Base-by-base conservation (phyloP, 2,888 invertebrate species). In the Axea sp. region DNA sequence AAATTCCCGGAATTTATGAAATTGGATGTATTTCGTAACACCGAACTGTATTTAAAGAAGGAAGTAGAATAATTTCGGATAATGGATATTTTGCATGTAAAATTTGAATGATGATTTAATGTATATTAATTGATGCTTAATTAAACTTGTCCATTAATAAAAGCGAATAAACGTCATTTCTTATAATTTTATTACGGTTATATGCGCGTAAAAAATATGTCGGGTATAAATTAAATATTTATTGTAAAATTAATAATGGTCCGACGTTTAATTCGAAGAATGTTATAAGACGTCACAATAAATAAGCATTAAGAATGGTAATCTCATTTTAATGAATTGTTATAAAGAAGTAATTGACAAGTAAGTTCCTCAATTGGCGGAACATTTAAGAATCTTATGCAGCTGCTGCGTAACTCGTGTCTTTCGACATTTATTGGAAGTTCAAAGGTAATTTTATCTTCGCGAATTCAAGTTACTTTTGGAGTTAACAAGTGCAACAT, bases 241-340 rank as follows among this genome's bases (percentile, higher is more conserved):
- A 55, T 49, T 17, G 60, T 30, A 5, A 28, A 45, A 53, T 60
- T 69, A 60, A 53, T 60, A 69, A 60, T 15, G 15, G 37, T 35
- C 9, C 15, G 69, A 47, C 53, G 37, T 60, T 55, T 60, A 69
- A 55, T 57, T 57, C 47, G 41, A 53, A 24, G 51, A 30, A 60
- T 39, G 62, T 39, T 45, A 60, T 26, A 49, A 47, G 22, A 65
- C 22, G 39, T 39, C 15, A 26, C 33, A 19, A 51, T 47, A 59
- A 45, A 53, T 45, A 59, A 43, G 30, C 51, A 39, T 45, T 51
- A 51, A 22, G 7, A 39, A 53, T 4, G 11, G 60, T 69, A 69
- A 69, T 62, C 53, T 47, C 26, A 39, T 60, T 69, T 62, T 62
- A 62, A 62, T 69, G 53, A 69, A 69, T 69, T 69, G 60, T 59